Percentiles rank a stretch among this genome's conserved stretches.
phyloP scores from a whole-genome alignment of 2,797 vertebrate species.

The Fistularia commersonii region DNA sequence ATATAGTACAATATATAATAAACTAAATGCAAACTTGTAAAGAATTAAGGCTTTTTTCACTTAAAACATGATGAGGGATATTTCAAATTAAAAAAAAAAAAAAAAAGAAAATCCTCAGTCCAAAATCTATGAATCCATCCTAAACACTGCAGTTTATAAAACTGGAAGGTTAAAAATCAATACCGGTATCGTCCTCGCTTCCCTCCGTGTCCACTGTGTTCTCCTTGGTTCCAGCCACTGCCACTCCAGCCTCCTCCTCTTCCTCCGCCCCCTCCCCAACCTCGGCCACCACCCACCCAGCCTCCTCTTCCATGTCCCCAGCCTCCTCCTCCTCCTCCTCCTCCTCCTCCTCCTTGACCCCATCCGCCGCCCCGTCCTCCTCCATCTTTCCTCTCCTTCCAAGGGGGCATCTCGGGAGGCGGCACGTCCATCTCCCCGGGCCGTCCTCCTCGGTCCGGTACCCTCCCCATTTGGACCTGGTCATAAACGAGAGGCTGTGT shows the following conservation, averaged over 20 bases:
- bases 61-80: too few relatives aligned
- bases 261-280: conserved; percentile 51
- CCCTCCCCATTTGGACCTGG: conserved; percentile 92
- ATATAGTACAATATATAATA: too few relatives aligned
- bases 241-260: conserved; percentile 60
- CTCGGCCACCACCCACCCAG: conserved; percentile 39
- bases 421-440: conserved; percentile 91
- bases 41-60: too few relatives aligned
- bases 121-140: too few relatives aligned
- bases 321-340: conserved; percentile 76
- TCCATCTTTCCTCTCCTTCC: conserved; percentile 91
- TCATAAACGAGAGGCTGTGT: not conserved
- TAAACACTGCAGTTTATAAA: not conserved
- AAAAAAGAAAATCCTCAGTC: too few relatives aligned
- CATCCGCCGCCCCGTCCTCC: conserved; percentile 80
- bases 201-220: conserved; percentile 70
- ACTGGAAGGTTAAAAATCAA: conserved; percentile 18
- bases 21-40: too few relatives aligned
- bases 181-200: conserved; percentile 64
- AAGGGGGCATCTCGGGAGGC: conserved; percentile 91
- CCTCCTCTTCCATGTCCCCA: conserved; percentile 68
- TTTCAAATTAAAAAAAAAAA: too few relatives aligned
- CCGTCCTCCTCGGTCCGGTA: conserved; percentile 93
- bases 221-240: conserved; percentile 68
- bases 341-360: conserved; percentile 68